Evolutionary conservation across 2,797 vertebrate genomes (phyloP).

Genomic region (Crenichthys baileyi): DNA sequence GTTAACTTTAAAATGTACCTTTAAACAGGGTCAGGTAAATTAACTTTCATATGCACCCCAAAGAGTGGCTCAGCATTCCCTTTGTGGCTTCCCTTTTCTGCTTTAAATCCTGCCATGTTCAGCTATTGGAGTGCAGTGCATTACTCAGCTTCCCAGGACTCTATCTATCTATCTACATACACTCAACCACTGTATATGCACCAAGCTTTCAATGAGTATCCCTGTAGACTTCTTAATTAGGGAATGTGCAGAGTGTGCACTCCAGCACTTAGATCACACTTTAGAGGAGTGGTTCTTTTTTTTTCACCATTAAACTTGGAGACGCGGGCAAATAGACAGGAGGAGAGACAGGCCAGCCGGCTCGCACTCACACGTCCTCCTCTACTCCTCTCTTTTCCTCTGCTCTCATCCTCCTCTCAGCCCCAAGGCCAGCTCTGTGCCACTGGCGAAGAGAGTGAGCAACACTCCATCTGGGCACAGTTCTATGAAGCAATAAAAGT

Average conservation of each 20-base stretch:
- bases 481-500: conserved; percentile 62
- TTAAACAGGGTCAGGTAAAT: conserved; percentile 47
- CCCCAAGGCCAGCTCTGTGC: conserved; percentile 52
- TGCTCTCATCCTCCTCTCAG: conserved; percentile 25
- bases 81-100: conserved; percentile 56
- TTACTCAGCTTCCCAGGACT: conserved; percentile 59
- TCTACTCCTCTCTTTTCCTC: not conserved
- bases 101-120: conserved; percentile 48
- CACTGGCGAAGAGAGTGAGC: conserved; percentile 50
- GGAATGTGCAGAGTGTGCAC: conserved; percentile 74
- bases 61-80: conserved; percentile 31
- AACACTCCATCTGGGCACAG: conserved; percentile 61
- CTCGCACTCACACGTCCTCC: conserved; percentile 8
- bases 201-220: conserved; percentile 67
- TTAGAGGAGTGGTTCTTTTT: conserved; percentile 61
- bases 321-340: conserved; percentile 51
- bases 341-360: conserved; percentile 30
- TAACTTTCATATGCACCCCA: conserved; percentile 28
- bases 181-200: conserved; percentile 58
- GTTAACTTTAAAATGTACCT: conserved; percentile 30
- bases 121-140: conserved; percentile 33
- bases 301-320: conserved; percentile 72
- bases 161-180: conserved; percentile 59
- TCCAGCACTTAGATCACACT: conserved; percentile 74
- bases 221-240: conserved; percentile 79